Evolutionary conservation across 64 coral and sea anemone genomes (phyloP).

Genomic region (Dendrophyllia cribrosa): DNA sequence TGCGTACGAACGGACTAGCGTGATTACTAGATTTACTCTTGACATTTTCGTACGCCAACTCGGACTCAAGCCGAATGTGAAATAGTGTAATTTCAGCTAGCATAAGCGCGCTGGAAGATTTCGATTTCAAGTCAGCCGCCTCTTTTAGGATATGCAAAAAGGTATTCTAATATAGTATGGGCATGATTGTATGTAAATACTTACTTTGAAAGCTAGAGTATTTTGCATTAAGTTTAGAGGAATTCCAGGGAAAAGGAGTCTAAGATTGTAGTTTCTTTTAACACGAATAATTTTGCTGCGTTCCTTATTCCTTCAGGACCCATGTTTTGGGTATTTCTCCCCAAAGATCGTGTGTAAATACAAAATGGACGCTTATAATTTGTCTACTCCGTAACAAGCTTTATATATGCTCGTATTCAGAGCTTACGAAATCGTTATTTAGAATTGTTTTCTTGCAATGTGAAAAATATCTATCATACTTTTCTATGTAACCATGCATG

Average conservation of each 20-base stretch:
- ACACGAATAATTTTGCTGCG: slow-evolving; percentile 1
- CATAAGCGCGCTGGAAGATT: slow-evolving; percentile 30
- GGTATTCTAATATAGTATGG: slow-evolving; percentile 52
- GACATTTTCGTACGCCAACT: slow-evolving; percentile 66
- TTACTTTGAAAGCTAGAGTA: slow-evolving; percentile 55
- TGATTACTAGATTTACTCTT: slow-evolving; percentile 53
- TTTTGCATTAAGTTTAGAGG: slow-evolving; percentile 52
- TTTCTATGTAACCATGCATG: slow-evolving; percentile 65
- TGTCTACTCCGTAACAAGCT: slow-evolving; percentile 21
- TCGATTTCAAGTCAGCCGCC: slow-evolving; percentile 55
- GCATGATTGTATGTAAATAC: slow-evolving; percentile 64
- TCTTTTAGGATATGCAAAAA: slow-evolving; percentile 57
- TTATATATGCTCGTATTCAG: slow-evolving; percentile 26
- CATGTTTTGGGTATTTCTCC: slow-evolving; percentile 12
- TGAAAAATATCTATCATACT: slow-evolving; percentile 66
- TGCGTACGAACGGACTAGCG: slow-evolving; percentile 7
- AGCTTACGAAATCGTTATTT: slow-evolving; percentile 34
- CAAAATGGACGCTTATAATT: slow-evolving; percentile 25
- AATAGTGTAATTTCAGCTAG: slow-evolving; percentile 57
- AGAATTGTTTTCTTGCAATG: slow-evolving; percentile 55
- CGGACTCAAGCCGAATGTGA: slow-evolving; percentile 29
- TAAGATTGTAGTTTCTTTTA: slow-evolving; percentile 48
- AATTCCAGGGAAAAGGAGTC: slow-evolving; percentile 47
- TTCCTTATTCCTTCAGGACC: neutral
- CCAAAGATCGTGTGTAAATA: slow-evolving; percentile 49